A percentile compares a stretch with the other conserved stretches of the same genome.
Evolutionary conservation across 2,888 invertebrate species (phyloP).

Genomic region (Netelia fuscicornis): DNA sequence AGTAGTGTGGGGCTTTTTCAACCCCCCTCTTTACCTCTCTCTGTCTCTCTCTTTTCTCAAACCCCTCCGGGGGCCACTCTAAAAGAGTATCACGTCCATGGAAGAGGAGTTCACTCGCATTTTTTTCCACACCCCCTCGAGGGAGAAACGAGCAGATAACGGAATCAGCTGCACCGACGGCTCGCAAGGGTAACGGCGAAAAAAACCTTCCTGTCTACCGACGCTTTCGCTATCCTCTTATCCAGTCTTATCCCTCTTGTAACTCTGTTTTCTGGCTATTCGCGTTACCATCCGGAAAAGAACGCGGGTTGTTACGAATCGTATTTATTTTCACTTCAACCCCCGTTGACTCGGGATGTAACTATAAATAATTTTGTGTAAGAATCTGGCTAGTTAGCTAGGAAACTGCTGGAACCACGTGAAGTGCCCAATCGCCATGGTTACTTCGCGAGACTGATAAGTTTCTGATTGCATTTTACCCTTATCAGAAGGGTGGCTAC

Average conservation of each 20-base stretch:
- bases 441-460: no score
- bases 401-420: no score
- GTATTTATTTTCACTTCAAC: no score
- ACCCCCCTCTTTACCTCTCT: neutral
- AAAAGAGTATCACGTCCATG: constrained; percentile 62
- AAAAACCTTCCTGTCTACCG: constrained; percentile 18
- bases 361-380: no score
- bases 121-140: constrained; percentile 45
- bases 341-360: no score
- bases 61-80: constrained; percentile 43
- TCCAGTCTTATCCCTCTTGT: constrained; percentile 15
- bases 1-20: constrained; percentile 9
- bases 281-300: constrained; percentile 26
- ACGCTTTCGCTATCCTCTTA: neutral
- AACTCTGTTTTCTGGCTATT: constrained; percentile 46
- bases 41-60: no score
- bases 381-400: no score
- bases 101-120: constrained; percentile 45
- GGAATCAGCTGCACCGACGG: constrained; percentile 69
- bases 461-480: no score
- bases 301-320: neutral
- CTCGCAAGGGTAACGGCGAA: constrained; percentile 36
- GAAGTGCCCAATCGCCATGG: no score
- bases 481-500: no score
- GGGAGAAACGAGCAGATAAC: constrained; percentile 70